These are phyloP conservation scores for Aepyceros melampus DNA, from an alignment of 2,113 vertebrate species.

Conservation along the genomic window DNA sequence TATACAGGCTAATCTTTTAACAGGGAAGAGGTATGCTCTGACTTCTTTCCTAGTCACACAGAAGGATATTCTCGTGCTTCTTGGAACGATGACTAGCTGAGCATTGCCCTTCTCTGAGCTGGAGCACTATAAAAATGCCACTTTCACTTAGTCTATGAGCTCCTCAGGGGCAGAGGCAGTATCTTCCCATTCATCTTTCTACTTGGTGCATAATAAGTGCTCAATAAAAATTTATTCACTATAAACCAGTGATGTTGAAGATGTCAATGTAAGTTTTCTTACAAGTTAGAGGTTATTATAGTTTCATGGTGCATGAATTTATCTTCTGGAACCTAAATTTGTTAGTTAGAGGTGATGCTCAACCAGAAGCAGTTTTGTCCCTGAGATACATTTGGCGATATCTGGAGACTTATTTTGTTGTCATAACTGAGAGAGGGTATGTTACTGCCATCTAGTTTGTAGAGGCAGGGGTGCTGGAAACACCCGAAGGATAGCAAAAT, in stretches of 20 bases:
- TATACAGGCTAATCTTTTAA: not conserved
- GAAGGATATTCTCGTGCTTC: not conserved
- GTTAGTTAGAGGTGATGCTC: not conserved
- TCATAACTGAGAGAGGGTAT: not conserved
- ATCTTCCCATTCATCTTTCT: not conserved
- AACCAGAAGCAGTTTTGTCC: not conserved
- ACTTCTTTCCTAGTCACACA: not conserved
- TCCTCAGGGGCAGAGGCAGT: not conserved
- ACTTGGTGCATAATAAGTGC: not conserved
- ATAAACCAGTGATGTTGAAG: not conserved
- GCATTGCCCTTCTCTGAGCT: not conserved
- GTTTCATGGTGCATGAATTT: not conserved
- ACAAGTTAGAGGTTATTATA: not conserved
- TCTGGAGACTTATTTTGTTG: not conserved
- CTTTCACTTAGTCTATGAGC: not conserved
- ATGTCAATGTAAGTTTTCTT: not conserved
- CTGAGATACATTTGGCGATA: not conserved
- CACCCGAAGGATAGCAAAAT: not conserved
- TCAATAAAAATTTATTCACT: slow-evolving; percentile 6
- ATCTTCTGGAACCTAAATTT: not conserved
- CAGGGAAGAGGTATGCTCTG: not conserved
- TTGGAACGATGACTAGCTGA: not conserved
- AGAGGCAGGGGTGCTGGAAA: not conserved
- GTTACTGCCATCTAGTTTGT: not conserved
- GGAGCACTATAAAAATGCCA: not conserved